phyloP scores from a whole-genome alignment of 2,888 invertebrate genomes.

The Polymixis lichenea region DNA sequence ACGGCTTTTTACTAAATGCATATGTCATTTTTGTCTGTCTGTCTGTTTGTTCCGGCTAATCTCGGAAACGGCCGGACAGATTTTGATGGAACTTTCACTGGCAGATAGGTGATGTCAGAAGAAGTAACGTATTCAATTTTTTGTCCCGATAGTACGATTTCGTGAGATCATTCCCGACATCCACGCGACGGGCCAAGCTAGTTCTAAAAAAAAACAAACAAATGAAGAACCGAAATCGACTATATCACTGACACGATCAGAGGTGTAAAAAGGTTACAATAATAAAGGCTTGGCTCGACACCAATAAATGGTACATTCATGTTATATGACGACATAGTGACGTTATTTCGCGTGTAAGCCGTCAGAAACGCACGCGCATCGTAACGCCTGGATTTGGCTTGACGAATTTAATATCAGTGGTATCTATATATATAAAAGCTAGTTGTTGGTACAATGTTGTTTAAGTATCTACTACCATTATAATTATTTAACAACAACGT shows the following conservation, averaged over 20 bases:
- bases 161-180: no score
- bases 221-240: not conserved
- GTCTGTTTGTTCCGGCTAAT: no score
- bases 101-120: no score
- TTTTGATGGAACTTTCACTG: no score
- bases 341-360: constrained; percentile 55
- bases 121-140: no score
- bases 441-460: no score
- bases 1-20: no score
- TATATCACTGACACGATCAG: constrained; percentile 16
- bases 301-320: constrained; percentile 45
- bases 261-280: constrained; percentile 55
- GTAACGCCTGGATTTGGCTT: constrained; percentile 18
- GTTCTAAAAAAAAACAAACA: not conserved
- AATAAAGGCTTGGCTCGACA: constrained; percentile 55
- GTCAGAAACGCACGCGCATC: constrained; percentile 47
- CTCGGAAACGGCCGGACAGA: no score
- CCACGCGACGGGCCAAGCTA: no score
- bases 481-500: not conserved
- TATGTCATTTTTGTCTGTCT: no score
- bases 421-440: not conserved
- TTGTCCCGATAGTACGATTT: no score
- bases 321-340: constrained; percentile 53
- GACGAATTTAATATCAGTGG: constrained; percentile 44
- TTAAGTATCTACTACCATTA: not conserved